These are phyloP conservation scores for Eulemur coronatus DNA, from an alignment of 2,797 vertebrate genomes.

Conservation along the genomic window DNA sequence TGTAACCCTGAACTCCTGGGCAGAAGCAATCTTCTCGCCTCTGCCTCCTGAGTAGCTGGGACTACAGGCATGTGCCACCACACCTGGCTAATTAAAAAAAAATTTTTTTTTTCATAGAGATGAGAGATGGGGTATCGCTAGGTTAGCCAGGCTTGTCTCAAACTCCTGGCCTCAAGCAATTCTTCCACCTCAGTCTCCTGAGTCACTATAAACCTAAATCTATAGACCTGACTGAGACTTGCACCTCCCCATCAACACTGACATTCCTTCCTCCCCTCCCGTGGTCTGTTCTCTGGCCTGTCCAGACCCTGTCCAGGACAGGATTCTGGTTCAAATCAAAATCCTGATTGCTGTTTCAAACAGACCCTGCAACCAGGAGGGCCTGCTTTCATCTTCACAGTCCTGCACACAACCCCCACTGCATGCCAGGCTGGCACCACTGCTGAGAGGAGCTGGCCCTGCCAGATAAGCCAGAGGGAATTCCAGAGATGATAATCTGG, in stretches of 20 bases:
- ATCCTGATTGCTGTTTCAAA: background rate
- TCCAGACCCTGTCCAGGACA: background rate
- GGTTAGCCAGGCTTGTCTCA: background rate
- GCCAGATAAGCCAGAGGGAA: background rate
- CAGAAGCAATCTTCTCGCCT: background rate
- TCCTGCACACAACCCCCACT: background rate
- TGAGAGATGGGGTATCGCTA: background rate
- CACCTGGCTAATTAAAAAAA: too few species aligned
- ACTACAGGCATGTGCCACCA: background rate
- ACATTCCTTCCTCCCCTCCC: background rate
- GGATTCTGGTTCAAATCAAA: background rate
- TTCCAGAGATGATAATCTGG: constrained; percentile 11
- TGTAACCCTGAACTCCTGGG: background rate
- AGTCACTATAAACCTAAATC: background rate
- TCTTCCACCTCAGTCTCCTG: background rate
- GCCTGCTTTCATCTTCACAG: background rate
- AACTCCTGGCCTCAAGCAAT: background rate
- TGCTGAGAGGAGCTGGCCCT: background rate
- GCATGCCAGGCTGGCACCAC: background rate
- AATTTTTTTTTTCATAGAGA: too few species aligned
- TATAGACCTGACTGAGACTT: background rate
- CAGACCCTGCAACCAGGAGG: background rate
- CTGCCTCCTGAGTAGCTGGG: background rate
- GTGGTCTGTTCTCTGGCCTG: background rate
- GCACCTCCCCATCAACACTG: background rate